These are phyloP conservation scores for Heliocidaris erythrogramma DNA, from an alignment of 35 echinoderm and acorn worm genomes.

Conservation along the genomic window DNA sequence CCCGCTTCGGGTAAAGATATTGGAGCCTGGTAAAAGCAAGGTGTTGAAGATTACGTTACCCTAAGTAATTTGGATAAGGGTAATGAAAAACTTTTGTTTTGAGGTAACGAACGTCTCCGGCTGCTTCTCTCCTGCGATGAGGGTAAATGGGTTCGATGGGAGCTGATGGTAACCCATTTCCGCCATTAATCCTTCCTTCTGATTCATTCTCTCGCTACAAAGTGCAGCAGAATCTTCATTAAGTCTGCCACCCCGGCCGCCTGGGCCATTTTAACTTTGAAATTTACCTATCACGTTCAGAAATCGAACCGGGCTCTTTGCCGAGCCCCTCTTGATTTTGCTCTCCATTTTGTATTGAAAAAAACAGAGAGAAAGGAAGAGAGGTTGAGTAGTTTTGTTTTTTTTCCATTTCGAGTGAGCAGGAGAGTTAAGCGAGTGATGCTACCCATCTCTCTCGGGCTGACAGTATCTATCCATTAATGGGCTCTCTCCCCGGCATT, in stretches of 20 bases:
- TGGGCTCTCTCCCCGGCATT: conserved; percentile 33
- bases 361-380: not conserved
- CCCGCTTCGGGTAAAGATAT: not conserved
- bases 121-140: not conserved
- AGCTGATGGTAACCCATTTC: conserved; percentile 12
- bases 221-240: conserved; percentile 49
- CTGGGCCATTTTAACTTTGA: conserved; percentile 42
- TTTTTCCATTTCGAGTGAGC: not conserved
- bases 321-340: conserved; percentile 43
- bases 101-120: not conserved
- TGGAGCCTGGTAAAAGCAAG: conserved; percentile 21
- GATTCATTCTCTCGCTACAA: not conserved
- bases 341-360: not conserved
- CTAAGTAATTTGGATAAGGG: conserved; percentile 38
- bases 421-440: not conserved
- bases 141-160: conserved; percentile 24
- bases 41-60: conserved; percentile 41
- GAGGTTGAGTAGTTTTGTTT: not conserved
- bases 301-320: conserved; percentile 36
- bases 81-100: conserved; percentile 56
- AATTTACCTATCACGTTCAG: conserved; percentile 53
- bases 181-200: not conserved
- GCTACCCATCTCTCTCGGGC: conserved; percentile 20
- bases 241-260: conserved; percentile 29
- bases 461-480: conserved; percentile 53